Evolutionary conservation across 2,797 vertebrate species (phyloP), one percentile per base, ranked within the genome.

Genomic region (Syngnathus rostellatus): DNA sequence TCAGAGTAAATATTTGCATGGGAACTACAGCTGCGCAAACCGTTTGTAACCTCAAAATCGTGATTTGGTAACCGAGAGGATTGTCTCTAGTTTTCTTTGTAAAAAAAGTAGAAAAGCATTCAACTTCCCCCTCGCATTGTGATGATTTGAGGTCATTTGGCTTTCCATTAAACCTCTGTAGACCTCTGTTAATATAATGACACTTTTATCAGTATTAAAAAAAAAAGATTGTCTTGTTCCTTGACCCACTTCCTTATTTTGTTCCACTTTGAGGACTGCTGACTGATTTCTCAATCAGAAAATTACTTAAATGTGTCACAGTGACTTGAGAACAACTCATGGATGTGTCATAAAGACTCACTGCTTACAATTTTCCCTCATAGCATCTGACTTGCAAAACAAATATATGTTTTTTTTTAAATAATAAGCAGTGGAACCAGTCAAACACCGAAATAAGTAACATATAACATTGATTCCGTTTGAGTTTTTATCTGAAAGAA

Each of bases 191-290:
- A 4, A 31, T 31, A 31, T 31, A 31, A 31, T 31, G 31, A 31
- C 31, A 31, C 31, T 31, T 31, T 31, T 25, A 14, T 38, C 7
- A 4, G 57, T 58, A 1, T 59, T 17, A 8, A 9, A 37, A 38
- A 10, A 39, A 17, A 37, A 8, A 11, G 10, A 37, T 59, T 37
- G 57, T 8, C 37, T 59, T 38, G 14, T 58, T 11, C 57, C 2
- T 21, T 41, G 10, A 41, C 19, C n/a, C 59, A 62, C 60, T 62
- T 62, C 40, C 38, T n/a, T 60, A 21, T 45, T 41, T 62, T 43
- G 9, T 62, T 2, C 39, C 40, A 61, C 2, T 41, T 25, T 43
- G 5, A 19, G n/a, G 38, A 21, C 59, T 61, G 59, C 39, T 61
- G 60, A 45, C 40, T 45, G 11, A 62, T 62, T 62, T 45, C n/a